Conservation (phyloP, 2,888 invertebrate genomes). For the Dermolepida albohirtum region DNA sequence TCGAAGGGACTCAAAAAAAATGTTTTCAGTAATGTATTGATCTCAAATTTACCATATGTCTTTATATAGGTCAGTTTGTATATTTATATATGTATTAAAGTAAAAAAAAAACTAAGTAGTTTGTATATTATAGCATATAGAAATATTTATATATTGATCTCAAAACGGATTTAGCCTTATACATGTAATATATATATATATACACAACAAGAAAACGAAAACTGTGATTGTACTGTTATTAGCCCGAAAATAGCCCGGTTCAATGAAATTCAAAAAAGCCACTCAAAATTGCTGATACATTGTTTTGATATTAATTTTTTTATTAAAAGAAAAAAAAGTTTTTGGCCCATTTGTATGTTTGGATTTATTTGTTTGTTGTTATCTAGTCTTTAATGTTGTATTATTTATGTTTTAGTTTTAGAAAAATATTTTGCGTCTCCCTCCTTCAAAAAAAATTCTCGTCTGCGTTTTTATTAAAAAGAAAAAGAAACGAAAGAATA, state of each 20-base stretch:
- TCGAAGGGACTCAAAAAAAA: constrained; percentile 6
- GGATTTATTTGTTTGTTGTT: constrained; percentile 30
- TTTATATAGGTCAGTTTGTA: constrained; percentile 34
- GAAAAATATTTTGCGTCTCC: too few relatives aligned
- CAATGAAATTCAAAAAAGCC: constrained; percentile 14
- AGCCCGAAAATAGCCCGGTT: constrained; percentile 4
- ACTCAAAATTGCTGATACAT: constrained; percentile 19
- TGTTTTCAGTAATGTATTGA: constrained; percentile 41
- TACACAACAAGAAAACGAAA: constrained; percentile 9
- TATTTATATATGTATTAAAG: constrained; percentile 19
- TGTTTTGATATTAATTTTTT: constrained; percentile 18
- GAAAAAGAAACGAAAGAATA: too few relatives aligned
- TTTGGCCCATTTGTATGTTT: constrained; percentile 21
- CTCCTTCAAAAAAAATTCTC: too few relatives aligned
- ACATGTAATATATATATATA: not conserved
- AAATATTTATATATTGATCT: constrained; percentile 32
- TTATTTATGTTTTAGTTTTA: constrained; percentile 10
- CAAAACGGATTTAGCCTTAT: constrained; percentile 24
- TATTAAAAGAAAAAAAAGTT: not conserved
- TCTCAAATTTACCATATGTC: constrained; percentile 39
- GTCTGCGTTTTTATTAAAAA: too few relatives aligned
- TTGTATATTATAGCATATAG: constrained; percentile 26
- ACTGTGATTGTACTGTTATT: constrained; percentile 26
- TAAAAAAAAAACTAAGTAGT: constrained; percentile 26
- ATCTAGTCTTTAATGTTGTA: constrained; percentile 38